These are phyloP conservation scores for Macropis europaea DNA, from an alignment of 2,888 invertebrate genomes.

Conservation along the genomic window DNA sequence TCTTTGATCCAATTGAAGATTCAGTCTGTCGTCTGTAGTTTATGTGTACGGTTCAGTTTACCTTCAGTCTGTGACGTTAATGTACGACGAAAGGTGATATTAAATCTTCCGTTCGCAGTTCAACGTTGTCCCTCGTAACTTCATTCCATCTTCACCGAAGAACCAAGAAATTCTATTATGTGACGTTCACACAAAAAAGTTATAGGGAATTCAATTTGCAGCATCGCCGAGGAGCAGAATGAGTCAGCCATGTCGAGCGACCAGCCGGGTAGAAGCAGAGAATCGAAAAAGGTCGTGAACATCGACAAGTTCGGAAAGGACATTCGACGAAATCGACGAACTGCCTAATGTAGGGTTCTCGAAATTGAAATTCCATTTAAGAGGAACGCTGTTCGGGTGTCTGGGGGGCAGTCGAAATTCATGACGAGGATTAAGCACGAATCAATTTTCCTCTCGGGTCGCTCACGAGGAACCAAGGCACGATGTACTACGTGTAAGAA, in stretches of 20 bases:
- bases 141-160: background rate
- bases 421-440: conserved; percentile 3
- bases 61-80: too few species aligned
- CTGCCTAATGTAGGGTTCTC: background rate
- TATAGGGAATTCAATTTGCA: conserved; percentile 3
- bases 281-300: background rate
- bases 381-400: background rate
- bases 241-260: background rate
- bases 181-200: background rate
- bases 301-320: background rate
- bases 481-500: background rate
- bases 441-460: conserved; percentile 22
- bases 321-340: background rate
- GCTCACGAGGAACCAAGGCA: background rate
- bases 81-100: too few species aligned
- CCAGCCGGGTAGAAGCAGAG: background rate
- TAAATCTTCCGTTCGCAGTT: too few species aligned
- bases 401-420: conserved; percentile 4
- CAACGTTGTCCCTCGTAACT: background rate
- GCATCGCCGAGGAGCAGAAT: background rate
- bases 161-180: background rate
- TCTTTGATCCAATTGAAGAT: too few species aligned
- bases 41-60: too few species aligned
- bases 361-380: conserved; percentile 27
- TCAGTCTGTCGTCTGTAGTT: too few species aligned